Evolutionary conservation across 1,140 invertebrate species (phyloP).

Genomic region (Drosophila rufa): DNA sequence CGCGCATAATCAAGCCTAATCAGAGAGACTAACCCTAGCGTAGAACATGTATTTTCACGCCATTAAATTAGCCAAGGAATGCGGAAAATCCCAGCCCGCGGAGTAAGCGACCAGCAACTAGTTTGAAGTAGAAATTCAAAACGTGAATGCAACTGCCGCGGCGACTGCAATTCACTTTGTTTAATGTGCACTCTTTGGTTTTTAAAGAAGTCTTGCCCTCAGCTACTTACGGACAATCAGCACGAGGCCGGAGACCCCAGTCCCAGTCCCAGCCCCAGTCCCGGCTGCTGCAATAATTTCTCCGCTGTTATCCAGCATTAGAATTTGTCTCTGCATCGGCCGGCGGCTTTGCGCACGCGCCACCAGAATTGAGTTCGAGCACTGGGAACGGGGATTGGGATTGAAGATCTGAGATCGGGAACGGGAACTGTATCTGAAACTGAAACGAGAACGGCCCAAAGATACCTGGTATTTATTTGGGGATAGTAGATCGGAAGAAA

Average conservation of each 20-base stretch:
- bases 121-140: slow-evolving; percentile 58
- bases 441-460: slow-evolving; percentile 17
- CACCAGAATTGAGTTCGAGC: slow-evolving; percentile 28
- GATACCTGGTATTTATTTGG: slow-evolving; percentile 4
- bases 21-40: slow-evolving; percentile 50
- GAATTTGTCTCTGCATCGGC: slow-evolving; percentile 72
- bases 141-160: slow-evolving; percentile 46
- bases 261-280: background rate
- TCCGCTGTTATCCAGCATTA: slow-evolving; percentile 66
- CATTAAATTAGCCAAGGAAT: slow-evolving; percentile 75
- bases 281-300: slow-evolving; percentile 56
- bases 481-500: background rate
- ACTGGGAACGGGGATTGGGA: background rate
- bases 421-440: slow-evolving; percentile 10
- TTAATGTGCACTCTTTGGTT: slow-evolving; percentile 51
- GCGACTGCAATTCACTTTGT: slow-evolving; percentile 55
- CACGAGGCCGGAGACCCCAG: slow-evolving; percentile 54
- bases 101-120: slow-evolving; percentile 54
- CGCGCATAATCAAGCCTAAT: slow-evolving; percentile 70
- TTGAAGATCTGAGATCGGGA: background rate
- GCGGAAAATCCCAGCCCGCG: slow-evolving; percentile 68
- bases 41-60: slow-evolving; percentile 67
- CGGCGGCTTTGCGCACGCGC: slow-evolving; percentile 68
- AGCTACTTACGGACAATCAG: slow-evolving; percentile 82
- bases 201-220: slow-evolving; percentile 69